Percentiles rank a stretch among this genome's conserved stretches.
phyloP scores from a whole-genome alignment of 2,113 vertebrate genomes.

The Emydura subglobosa region DNA sequence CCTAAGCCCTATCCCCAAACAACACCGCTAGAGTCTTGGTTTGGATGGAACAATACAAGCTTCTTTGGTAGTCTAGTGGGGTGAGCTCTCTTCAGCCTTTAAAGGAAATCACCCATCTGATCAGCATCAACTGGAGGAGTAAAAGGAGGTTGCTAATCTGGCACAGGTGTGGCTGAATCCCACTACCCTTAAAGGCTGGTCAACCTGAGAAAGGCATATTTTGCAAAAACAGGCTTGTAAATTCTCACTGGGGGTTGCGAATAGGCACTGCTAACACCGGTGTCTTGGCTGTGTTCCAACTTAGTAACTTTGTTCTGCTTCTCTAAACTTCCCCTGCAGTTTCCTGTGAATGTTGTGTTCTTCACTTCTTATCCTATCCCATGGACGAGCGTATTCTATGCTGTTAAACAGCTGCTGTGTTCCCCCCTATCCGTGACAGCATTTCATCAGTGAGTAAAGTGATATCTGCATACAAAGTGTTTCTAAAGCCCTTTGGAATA shows the following conservation, averaged over 20 bases:
- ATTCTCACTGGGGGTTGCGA: background rate
- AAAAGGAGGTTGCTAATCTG: background rate
- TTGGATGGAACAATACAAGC: background rate
- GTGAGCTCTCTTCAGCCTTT: background rate
- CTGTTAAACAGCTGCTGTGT: background rate
- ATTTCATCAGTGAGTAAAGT: background rate
- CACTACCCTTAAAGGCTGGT: background rate
- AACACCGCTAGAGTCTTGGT: background rate
- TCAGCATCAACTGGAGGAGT: background rate
- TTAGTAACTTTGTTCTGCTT: background rate
- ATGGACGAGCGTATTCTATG: background rate
- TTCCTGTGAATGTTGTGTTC: background rate
- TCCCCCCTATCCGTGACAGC: background rate
- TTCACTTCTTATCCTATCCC: background rate
- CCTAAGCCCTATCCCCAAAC: background rate
- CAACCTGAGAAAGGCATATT: background rate
- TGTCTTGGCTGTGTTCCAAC: background rate
- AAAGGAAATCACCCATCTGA: background rate
- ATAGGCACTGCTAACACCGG: rapidly evolving
- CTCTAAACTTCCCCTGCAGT: background rate
- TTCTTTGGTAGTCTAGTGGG: background rate
- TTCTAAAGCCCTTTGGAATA: background rate
- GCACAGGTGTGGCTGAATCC: background rate
- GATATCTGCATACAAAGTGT: background rate
- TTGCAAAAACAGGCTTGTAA: background rate